A percentile compares a stretch with the other conserved stretches of the same genome.
phyloP scores from a whole-genome alignment of 2,113 vertebrate genomes.

The Ailurus styani region DNA sequence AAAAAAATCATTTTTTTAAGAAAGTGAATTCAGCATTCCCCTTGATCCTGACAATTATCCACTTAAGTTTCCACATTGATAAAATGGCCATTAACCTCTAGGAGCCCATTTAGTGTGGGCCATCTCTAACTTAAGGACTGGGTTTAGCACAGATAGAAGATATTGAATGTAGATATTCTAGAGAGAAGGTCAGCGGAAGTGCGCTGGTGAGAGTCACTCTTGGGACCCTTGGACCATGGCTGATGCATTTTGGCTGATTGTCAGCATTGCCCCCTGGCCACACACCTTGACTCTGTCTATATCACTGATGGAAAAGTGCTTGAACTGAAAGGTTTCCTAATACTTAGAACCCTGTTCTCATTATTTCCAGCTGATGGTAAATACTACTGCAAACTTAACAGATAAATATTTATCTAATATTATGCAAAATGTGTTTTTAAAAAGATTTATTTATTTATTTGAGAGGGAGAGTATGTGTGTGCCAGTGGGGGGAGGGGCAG shows the following conservation, averaged over 20 bases:
- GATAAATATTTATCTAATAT: background rate
- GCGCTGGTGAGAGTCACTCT: background rate
- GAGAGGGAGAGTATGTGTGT: background rate
- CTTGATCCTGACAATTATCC: background rate
- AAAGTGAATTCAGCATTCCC: background rate
- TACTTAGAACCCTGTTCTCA: background rate
- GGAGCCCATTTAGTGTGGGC: background rate
- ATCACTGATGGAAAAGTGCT: background rate
- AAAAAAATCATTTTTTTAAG: background rate
- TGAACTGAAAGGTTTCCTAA: background rate
- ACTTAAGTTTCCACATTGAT: background rate
- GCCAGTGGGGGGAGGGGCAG: background rate
- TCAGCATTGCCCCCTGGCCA: background rate
- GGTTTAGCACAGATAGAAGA: background rate
- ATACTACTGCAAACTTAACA: background rate
- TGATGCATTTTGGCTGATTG: background rate
- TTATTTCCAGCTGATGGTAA: background rate
- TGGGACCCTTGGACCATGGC: rapidly evolving
- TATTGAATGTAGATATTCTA: background rate
- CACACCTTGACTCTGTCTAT: background rate
- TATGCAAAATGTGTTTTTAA: background rate
- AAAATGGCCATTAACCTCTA: background rate
- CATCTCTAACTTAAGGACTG: background rate
- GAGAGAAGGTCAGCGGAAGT: background rate
- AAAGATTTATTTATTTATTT: background rate